Percentiles rank a stretch among this genome's conserved stretches.
Evolutionary conservation across 2,888 invertebrate species (phyloP).

Genomic region (Drosophila mulleri): DNA sequence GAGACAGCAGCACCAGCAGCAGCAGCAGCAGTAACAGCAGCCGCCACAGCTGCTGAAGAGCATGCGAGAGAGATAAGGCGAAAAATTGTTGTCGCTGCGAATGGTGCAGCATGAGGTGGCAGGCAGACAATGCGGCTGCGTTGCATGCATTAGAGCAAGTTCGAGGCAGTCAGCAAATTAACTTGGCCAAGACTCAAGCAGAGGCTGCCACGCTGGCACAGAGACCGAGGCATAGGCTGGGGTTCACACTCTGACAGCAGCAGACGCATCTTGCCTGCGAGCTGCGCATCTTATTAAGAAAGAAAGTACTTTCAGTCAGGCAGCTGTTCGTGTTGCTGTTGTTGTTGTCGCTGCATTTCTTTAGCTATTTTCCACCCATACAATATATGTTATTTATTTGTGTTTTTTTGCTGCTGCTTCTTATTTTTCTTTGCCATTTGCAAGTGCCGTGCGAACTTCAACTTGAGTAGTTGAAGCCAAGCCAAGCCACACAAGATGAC

Average conservation of each 20-base stretch:
- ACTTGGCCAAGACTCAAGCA: conserved; percentile 47
- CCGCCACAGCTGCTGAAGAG: not conserved
- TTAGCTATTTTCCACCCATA: conserved; percentile 53
- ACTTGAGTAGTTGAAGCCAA: conserved; percentile 59
- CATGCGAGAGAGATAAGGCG: conserved; percentile 37
- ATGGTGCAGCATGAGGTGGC: conserved; percentile 40
- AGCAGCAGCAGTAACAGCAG: too few species aligned
- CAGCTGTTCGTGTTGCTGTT: conserved; percentile 54
- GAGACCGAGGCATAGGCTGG: not conserved
- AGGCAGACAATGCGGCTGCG: conserved; percentile 38
- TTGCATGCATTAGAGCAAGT: conserved; percentile 79
- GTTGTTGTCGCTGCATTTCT: conserved; percentile 51
- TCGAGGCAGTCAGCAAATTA: conserved; percentile 73
- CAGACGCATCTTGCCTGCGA: conserved; percentile 64
- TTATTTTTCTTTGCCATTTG: conserved; percentile 31
- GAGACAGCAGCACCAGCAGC: conserved; percentile 2
- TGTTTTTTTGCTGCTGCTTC: conserved; percentile 25
- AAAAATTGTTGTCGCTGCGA: conserved; percentile 73
- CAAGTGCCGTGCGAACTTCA: conserved; percentile 80
- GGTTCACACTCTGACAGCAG: conserved; percentile 23
- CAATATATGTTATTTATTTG: conserved; percentile 59
- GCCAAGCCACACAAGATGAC: conserved; percentile 72
- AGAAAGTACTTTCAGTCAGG: conserved; percentile 80
- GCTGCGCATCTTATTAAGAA: conserved; percentile 78
- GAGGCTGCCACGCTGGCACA: conserved; percentile 6